Evolutionary conservation across 2,888 invertebrate species (phyloP), one percentile per base, ranked within the genome.

Genomic region (Eurois occulta): DNA sequence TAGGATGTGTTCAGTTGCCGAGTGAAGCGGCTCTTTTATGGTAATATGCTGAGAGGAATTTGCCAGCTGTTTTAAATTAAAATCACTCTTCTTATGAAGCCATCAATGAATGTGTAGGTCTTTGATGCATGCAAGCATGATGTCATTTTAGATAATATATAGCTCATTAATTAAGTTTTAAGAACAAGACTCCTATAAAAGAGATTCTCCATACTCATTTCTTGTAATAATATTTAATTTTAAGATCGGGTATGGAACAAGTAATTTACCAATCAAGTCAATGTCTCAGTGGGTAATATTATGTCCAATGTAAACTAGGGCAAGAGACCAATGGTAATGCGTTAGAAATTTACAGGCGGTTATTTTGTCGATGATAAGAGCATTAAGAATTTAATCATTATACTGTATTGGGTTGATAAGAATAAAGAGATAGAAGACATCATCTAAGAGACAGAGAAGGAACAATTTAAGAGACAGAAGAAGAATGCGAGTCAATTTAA

Each of bases 1-100:
- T 89, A 92, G 91, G 92, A 92, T 91, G 90, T 87, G 76, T 82
- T 84, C 85, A 88, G 90, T 91, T 91, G 86, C 88, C 80, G 84
- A 80, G 74, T 86, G 46, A 87, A 81, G 78, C 83, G 75, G 75
- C 75, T 77, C 82, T 86, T 87, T 88, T 85, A 86, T 86, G 72
- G 66, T 78, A 87, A 80, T 87, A 82, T 77, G 72, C 75, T 83
- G 70, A 77, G 69, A 75, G 66, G 69, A 71, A 72, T 87, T 78
- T 68, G 67, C 73, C 68, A 68, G 65, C 60, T 60, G 70, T 78
- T 84, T 84, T 71, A 77, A 72, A 78, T 74, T 64, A 72, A 64
- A 69, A 69, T 77, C 38, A 70, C 72, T 62, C 46, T 83, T 72
- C 55, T 28, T 70, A 66, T 72, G 72, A 75, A 72, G 58, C 48